Base-by-base conservation (phyloP, 2,888 invertebrate species). In the Pseudococcus jackbeardsleyi region DNA sequence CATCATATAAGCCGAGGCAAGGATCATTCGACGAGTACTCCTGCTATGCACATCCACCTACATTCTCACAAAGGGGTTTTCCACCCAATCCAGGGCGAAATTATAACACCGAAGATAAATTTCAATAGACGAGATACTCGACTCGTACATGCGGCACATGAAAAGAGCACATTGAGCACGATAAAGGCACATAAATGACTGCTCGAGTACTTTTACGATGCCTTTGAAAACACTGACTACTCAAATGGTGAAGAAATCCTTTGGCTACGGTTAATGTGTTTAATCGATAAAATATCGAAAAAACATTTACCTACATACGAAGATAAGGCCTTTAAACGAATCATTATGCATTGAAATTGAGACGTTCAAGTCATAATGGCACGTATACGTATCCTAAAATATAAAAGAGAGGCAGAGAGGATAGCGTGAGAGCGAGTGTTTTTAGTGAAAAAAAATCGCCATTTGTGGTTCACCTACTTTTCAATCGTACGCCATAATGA, bases 381-480 rank as follows among this genome's bases (percentile, higher is more conserved):
- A 64, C 22, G 22, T 22, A 64, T 15, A 5, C 1, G 54, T 54
- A 54, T 54, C 12, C 26, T 42, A 42, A 3, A 42, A 42, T 42
- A 59, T 19, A n/a, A 59, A 59, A 59, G n/a, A n/a, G n/a, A n/a
- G 5, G 5, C 3, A 19, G 12, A 22, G 8, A 64, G 2, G 15
- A 15, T 42, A 33, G 33, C 33, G 72, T 72, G 72, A 12, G 17
- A 72, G 72, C 33, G 22, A 64, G 22, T 64, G 64, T 64, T 72
- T 72, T 72, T 4, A 33, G 26, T 26, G 12, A 15, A 33, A 26
- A 33, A 72, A 72, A 68, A 26, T 72, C 15, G 26, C 72, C 33
- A 72, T 72, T 72, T 72, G 72, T 72, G 72, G 72, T 72, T 72
- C 72, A 72, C 72, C 72, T 72, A 72, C 72, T 72, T 33, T 33